Evolutionary conservation across 2,888 invertebrate genomes (phyloP).

Genomic region (Netelia fuscicornis): DNA sequence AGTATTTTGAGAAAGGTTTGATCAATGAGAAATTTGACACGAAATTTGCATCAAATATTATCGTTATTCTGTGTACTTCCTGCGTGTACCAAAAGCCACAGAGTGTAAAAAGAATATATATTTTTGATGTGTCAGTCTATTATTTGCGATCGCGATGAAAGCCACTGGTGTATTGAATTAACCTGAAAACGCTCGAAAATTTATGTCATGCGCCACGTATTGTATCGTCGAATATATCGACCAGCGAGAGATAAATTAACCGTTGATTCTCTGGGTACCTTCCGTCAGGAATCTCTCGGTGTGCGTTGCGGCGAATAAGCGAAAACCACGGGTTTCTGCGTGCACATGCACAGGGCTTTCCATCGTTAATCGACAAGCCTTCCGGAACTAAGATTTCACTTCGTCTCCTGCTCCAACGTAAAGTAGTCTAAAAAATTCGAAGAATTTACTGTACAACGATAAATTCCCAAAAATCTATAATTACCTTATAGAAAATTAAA

Average conservation of each 20-base stretch:
- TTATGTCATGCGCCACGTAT: constrained; percentile 47
- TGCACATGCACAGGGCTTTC: background rate
- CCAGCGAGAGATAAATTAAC: constrained; percentile 10
- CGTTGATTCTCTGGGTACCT: constrained; percentile 14
- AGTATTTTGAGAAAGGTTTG: too few species aligned
- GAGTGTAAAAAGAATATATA: background rate
- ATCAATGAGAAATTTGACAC: too few species aligned
- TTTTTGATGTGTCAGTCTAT: background rate
- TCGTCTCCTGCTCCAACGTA: too few species aligned
- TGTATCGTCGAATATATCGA: background rate
- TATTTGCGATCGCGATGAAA: constrained; percentile 2
- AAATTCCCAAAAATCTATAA: too few species aligned
- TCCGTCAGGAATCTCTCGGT: constrained; percentile 19
- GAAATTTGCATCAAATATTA: too few species aligned
- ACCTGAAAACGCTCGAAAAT: constrained; percentile 2
- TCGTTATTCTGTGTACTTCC: too few species aligned
- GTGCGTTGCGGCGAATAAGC: background rate
- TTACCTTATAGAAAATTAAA: too few species aligned
- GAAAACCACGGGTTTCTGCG: background rate
- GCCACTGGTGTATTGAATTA: background rate
- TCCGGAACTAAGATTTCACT: too few species aligned
- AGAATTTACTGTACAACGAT: too few species aligned
- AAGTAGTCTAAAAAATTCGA: too few species aligned
- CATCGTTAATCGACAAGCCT: too few species aligned
- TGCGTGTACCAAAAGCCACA: too few species aligned